These are phyloP conservation scores for Gopherus flavomarginatus DNA, from an alignment of 2,113 vertebrate genomes.

Conservation along the genomic window DNA sequence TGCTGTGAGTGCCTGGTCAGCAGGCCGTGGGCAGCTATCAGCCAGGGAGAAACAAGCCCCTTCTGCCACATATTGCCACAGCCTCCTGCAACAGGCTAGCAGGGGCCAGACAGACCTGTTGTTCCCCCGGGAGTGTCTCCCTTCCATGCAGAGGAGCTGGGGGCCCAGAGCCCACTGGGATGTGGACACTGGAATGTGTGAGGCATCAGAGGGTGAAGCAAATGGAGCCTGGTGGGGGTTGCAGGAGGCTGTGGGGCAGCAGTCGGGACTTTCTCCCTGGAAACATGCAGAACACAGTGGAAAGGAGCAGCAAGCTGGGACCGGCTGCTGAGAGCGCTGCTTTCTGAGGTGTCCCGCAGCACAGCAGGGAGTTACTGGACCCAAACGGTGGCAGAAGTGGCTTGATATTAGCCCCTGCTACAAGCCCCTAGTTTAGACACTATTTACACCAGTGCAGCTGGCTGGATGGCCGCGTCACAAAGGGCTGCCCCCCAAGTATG, in stretches of 20 bases:
- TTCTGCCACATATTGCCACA: background rate
- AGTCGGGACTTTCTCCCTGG: no score
- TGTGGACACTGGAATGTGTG: background rate
- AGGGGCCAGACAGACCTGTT: background rate
- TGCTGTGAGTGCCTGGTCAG: background rate
- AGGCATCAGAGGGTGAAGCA: background rate
- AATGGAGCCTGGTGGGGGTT: no score
- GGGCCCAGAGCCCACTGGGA: no score
- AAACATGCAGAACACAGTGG: no score
- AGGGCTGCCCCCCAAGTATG: no score
- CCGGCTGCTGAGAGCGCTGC: no score
- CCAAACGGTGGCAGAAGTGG: no score
- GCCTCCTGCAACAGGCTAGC: background rate
- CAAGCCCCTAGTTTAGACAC: background rate
- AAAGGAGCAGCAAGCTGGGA: no score
- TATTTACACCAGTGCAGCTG: background rate
- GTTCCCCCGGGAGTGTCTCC: background rate
- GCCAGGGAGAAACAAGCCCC: background rate
- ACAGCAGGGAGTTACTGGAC: no score
- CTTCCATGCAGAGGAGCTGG: background rate
- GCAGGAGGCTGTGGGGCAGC: no score
- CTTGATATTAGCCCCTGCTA: no score
- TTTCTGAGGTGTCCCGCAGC: no score
- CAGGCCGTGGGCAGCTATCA: background rate
- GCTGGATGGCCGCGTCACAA: background rate